Conservation (phyloP, 2,888 invertebrate species). For the Argyra leucocephala region DNA sequence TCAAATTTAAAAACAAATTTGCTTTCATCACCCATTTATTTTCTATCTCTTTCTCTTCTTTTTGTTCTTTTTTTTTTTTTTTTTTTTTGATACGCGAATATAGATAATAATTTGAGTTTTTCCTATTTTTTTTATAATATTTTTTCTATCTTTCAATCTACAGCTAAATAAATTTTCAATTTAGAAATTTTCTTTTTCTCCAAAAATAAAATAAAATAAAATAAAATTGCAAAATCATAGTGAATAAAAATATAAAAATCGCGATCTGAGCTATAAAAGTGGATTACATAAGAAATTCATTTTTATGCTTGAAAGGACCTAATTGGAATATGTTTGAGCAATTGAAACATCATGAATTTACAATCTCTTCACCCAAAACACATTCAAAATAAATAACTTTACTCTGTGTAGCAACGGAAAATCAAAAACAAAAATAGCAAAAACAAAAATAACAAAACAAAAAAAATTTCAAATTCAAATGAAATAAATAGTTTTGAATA, state of each 20-base stretch:
- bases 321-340: constrained; percentile 9
- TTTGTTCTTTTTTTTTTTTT: too few relatives aligned
- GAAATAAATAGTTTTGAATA: neutral
- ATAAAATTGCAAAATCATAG: neutral
- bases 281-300: constrained; percentile 9
- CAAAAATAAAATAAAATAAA: too few relatives aligned
- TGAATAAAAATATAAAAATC: neutral
- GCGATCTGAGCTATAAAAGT: neutral
- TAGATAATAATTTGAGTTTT: too few relatives aligned
- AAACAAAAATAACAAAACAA: neutral
- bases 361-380: neutral
- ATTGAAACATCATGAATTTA: constrained; percentile 10
- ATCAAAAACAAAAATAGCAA: neutral
- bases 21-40: too few relatives aligned
- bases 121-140: neutral
- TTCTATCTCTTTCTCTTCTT: too few relatives aligned
- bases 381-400: neutral
- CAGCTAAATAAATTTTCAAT: constrained; percentile 3
- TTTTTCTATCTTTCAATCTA: neutral
- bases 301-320: constrained; percentile 9
- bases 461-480: neutral
- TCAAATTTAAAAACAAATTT: too few relatives aligned
- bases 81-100: too few relatives aligned
- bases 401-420: neutral
- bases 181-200: neutral